Conservation (phyloP, 2,888 invertebrate species). For the Aleiodes alternator region DNA sequence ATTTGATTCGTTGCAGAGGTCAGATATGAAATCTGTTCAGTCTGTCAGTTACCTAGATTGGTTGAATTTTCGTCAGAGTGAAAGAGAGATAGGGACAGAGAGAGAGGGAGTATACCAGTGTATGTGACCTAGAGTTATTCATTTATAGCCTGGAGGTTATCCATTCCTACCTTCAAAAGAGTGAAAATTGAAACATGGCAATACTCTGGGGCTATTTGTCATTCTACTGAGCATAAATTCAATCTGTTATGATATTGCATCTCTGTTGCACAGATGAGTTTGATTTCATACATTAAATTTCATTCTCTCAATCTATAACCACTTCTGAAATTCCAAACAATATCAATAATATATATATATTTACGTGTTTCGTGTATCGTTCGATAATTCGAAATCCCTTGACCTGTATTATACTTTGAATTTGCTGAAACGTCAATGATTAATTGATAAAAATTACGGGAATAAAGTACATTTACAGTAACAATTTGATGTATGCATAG, state of each 20-base stretch:
- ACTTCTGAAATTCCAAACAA: background rate
- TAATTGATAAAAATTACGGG: constrained; percentile 56
- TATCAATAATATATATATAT: background rate
- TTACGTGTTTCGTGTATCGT: no score
- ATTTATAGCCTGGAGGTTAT: no score
- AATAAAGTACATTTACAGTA: background rate
- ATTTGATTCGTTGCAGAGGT: background rate
- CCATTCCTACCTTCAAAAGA: background rate
- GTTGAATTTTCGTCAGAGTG: constrained; percentile 1
- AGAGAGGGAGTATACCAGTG: background rate
- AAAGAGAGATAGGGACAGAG: background rate
- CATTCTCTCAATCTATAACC: background rate
- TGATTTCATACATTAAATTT: background rate
- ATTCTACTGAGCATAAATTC: constrained; percentile 8
- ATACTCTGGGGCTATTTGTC: constrained; percentile 24
- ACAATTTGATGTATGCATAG: constrained; percentile 9
- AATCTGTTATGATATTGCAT: constrained; percentile 8
- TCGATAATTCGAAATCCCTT: no score
- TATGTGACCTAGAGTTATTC: background rate
- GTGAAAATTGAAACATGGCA: constrained; percentile 9
- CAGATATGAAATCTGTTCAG: constrained; percentile 1
- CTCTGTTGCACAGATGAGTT: no score
- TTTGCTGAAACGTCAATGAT: constrained; percentile 39
- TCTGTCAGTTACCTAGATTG: constrained; percentile 19
- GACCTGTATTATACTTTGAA: no score